Percentiles rank a stretch among this genome's conserved stretches.
These are phyloP conservation scores for Pterostichus madidus DNA, from an alignment of 2,888 invertebrate species.

Conservation along the genomic window DNA sequence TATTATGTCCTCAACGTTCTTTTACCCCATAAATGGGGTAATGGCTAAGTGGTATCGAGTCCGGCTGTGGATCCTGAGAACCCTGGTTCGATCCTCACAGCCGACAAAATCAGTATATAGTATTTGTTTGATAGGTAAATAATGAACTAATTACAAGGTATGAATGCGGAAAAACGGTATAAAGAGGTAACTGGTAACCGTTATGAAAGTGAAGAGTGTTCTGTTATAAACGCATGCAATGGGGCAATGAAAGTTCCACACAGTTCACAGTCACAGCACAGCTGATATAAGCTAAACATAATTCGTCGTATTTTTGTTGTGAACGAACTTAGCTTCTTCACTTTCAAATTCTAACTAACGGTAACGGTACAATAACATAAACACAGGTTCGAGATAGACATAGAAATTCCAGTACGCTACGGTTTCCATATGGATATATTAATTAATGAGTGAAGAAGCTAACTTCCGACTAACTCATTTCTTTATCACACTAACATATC, in stretches of 20 bases:
- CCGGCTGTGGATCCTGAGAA: too few species aligned
- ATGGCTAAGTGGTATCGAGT: too few species aligned
- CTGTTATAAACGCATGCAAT: slow-evolving; percentile 27
- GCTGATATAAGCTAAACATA: background rate
- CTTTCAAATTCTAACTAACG: slow-evolving; percentile 31
- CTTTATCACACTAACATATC: slow-evolving; percentile 10
- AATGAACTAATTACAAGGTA: slow-evolving; percentile 2
- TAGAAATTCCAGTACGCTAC: background rate
- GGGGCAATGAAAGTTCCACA: slow-evolving; percentile 34
- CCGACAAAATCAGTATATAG: too few species aligned
- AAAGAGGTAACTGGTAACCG: slow-evolving; percentile 6
- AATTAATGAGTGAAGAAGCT: too few species aligned
- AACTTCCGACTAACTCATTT: slow-evolving; percentile 6
- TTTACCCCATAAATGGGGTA: too few species aligned
- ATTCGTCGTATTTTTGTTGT: slow-evolving; percentile 44
- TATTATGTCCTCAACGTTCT: too few species aligned
- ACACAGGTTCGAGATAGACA: background rate
- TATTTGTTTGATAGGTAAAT: too few species aligned
- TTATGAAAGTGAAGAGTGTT: slow-evolving; percentile 27
- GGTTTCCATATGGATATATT: slow-evolving; percentile 30
- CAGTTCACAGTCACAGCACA: background rate
- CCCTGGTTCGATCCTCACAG: too few species aligned
- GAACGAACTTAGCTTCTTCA: slow-evolving; percentile 27
- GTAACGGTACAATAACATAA: slow-evolving; percentile 35
- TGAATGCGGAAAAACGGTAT: slow-evolving; percentile 19